phyloP scores from a whole-genome alignment of 2,888 invertebrate species.

The Melikaiella ostensackeni region DNA sequence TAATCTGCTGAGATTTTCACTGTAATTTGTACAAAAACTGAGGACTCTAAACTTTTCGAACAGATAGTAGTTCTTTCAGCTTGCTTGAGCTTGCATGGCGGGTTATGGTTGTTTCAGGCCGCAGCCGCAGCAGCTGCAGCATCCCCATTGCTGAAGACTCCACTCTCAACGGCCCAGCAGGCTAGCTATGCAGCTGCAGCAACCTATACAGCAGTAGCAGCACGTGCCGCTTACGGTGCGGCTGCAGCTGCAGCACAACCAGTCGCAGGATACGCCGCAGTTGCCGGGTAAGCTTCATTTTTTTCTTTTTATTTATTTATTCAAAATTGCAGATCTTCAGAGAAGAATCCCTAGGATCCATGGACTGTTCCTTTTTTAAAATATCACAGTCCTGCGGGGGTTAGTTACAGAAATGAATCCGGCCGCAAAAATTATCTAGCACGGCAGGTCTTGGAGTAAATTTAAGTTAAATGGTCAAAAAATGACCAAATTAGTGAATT shows the following conservation, averaged over 20 bases:
- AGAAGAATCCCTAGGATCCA: background rate
- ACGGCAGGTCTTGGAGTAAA: too few species aligned
- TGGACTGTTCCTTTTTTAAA: constrained; percentile 7
- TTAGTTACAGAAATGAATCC: too few species aligned
- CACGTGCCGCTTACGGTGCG: constrained; percentile 88
- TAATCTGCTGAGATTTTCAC: too few species aligned
- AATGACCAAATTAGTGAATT: too few species aligned
- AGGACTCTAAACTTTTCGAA: too few species aligned
- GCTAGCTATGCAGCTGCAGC: constrained; percentile 93
- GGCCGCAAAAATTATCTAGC: too few species aligned
- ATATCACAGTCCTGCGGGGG: too few species aligned
- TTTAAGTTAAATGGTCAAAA: too few species aligned
- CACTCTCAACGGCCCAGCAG: constrained; percentile 90
- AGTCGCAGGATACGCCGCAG: constrained; percentile 86
- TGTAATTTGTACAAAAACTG: too few species aligned
- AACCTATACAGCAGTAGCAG: constrained; percentile 91
- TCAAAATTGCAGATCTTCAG: background rate
- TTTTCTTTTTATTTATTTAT: background rate
- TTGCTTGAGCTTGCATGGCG: constrained; percentile 76
- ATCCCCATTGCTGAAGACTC: constrained; percentile 89
- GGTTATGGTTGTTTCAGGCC: constrained; percentile 77
- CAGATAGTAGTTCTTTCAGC: constrained; percentile 70
- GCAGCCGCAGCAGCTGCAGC: constrained; percentile 87
- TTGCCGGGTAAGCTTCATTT: constrained; percentile 80
- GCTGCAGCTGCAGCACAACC: constrained; percentile 85